Percentiles rank a stretch among this genome's conserved stretches.
phyloP scores from a whole-genome alignment of 1,140 invertebrate genomes.

The Piezodorus guildinii region DNA sequence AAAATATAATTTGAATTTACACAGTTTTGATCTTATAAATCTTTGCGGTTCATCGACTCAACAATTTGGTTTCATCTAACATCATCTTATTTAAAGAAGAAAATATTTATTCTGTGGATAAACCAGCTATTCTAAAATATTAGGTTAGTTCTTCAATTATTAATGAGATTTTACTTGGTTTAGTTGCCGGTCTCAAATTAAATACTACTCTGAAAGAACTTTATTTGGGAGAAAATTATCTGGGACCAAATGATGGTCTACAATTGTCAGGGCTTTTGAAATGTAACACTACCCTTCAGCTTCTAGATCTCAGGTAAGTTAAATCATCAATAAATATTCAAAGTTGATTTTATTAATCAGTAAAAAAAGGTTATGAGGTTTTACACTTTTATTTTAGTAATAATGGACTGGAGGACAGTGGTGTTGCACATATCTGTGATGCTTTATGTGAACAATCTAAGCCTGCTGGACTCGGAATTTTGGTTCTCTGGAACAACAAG shows the following conservation, averaged over 20 bases:
- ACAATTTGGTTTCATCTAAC: too few species aligned
- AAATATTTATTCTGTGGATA: too few species aligned
- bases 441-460: slow-evolving; percentile 54
- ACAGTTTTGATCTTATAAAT: too few species aligned
- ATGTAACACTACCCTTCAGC: slow-evolving; percentile 55
- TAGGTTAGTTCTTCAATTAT: slow-evolving; percentile 6
- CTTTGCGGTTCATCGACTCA: too few species aligned
- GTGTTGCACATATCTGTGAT: slow-evolving; percentile 55
- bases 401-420: slow-evolving; percentile 61
- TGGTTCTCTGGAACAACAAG: slow-evolving; percentile 78
- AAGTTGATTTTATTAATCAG: not conserved
- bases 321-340: too few species aligned
- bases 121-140: too few species aligned
- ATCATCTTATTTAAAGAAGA: too few species aligned
- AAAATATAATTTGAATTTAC: too few species aligned
- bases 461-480: slow-evolving; percentile 44
- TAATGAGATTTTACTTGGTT: slow-evolving; percentile 26
- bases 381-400: too few species aligned
- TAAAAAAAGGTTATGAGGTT: too few species aligned
- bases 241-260: slow-evolving; percentile 60
- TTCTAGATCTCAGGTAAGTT: slow-evolving; percentile 57
- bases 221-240: slow-evolving; percentile 69
- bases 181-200: slow-evolving; percentile 66
- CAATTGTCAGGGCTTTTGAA: slow-evolving; percentile 60
- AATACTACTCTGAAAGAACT: slow-evolving; percentile 69